Evolutionary conservation across 2,888 invertebrate species (phyloP), one percentile per base, ranked within the genome.

Genomic region (Stenchaetothrips biformis): DNA sequence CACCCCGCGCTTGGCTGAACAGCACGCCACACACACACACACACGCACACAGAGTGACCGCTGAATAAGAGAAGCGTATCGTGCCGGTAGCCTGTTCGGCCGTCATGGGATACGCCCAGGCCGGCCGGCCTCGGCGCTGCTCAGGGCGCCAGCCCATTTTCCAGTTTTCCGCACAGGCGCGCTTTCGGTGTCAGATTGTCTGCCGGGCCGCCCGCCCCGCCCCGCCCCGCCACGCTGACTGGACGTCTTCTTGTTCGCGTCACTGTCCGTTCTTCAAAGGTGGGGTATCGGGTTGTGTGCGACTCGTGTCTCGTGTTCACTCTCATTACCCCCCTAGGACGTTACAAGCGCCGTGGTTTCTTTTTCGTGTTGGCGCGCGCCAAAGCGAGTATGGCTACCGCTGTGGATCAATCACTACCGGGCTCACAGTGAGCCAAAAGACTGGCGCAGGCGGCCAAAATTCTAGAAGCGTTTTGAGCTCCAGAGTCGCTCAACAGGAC

Each of bases 111-210:
- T 67, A 13, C 11, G 18, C 21, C 25, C 21, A 62, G 47, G n/a
- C 7, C 62, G 49, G 79, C 78, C 79, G 81, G 81, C 48, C 81
- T 81, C 79, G n/a, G 67, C 37, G 53, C 53, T 13, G 18, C 13
- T 25, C 21, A 25, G 25, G 67, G 67, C 67, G 67, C 67, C 25
- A 74, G 25, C 21, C 67, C 21, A 74, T 74, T 74, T 74, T 74
- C 67, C 67, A 74, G 25, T 25, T 25, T 74, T 74, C 67, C 67
- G 25, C 67, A 74, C 67, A 25, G 21, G 67, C 67, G 67, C 67
- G 25, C 67, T 74, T 74, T 74, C 21, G 67, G 67, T 74, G 25
- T 21, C 67, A 25, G 67, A 25, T 21, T 21, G 67, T 21, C 11
- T 16, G 53, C 53, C 53, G 53, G 53, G 53, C n/a, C 62, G 62